Base-by-base conservation (phyloP, 2,797 vertebrate genomes). In the Clamator glandarius region DNA sequence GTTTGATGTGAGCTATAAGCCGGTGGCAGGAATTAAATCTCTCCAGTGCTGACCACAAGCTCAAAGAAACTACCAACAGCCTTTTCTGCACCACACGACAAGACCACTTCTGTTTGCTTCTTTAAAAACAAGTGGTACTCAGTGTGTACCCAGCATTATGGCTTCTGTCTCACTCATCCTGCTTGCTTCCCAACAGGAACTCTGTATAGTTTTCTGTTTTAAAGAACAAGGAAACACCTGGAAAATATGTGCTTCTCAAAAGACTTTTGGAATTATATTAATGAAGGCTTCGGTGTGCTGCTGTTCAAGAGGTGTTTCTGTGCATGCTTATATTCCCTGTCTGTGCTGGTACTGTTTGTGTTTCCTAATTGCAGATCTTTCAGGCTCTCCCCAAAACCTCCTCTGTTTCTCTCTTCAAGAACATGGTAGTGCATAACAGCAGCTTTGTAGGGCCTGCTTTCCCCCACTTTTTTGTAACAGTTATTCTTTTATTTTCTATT, bases 401-500 rank as follows among this genome's bases (percentile, higher is more conserved):
- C 8, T 76, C 64, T 62, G 23, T 73, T 66, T 92, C 76, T 61
- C 73, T 67, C 61, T 68, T 52, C 6, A 85, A 33, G 54, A 91
- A 87, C n/a, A 42, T 20, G 77, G 78, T 24, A 50, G 50, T 21
- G 67, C 74, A 44, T 69, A 91, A 50, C 62, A 91, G 24, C 51
- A 89, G 79, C 57, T 94, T 94, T 78, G 39, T 31, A 84, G 62
- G 41, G 39, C 24, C 36, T 62, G 19, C 41, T 57, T n/a, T 35
- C 15, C 6, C 44, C 46, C 8, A 5, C 3, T 11, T 28, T 51
- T 39, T 84, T 84, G 79, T 15, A 93, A 78, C 89, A 90, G 86
- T 78, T 95, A 42, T 73, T 96, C 84, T 84, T 94, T 84, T 94
- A 92, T 95, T 93, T 91, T 88, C 79, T 52, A 10, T 62, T 51